Evolutionary conservation across 2,888 invertebrate species (phyloP), one percentile per base, ranked within the genome.

Genomic region (Mayetiola destructor): DNA sequence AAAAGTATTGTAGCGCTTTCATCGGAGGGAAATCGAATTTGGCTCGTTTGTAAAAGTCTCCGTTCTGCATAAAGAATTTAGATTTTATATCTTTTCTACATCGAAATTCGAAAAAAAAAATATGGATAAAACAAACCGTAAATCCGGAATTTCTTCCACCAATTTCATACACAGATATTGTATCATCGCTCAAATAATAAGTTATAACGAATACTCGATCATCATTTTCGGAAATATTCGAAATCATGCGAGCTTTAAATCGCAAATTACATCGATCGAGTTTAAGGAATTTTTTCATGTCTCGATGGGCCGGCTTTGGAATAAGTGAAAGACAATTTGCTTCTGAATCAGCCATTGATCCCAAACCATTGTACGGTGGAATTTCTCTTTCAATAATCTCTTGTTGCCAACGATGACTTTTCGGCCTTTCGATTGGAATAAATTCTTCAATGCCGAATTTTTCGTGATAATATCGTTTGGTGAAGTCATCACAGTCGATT

Each of bases 331-430:
- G 78, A 66, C 92, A 92, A 66, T 91, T 92, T 62, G 85, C 85
- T 9, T 90, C 85, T 0, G 92, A 92, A 68, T 94, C 93, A 60
- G 90, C 90, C 66, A 88, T 86, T 0, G 84, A 81, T 0, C 94
- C 94, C 71, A 83, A 91, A 3, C 93, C 93, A 66, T 92, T 93
- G 80, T 88, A 93, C 0, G 92, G 92, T 0, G 93, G 92, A 48
- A 86, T 66, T 61, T 64, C 62, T 1, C 68, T 64, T 39, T 69
- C 63, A 4, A 57, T 36, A 23, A 18, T 32, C 10, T 35, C 27
- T n/a, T 9, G 36, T n/a, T 8, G 1, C 16, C 23, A 35, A 27
- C 27, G 27, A 62, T 8, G 64, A 20, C 14, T 48, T 3, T 59
- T 60, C 0, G 71, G 72, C 53, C 65, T 58, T 1, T 64, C 58